phyloP scores from a whole-genome alignment of 2,797 vertebrate species.

The Morelia viridis region DNA sequence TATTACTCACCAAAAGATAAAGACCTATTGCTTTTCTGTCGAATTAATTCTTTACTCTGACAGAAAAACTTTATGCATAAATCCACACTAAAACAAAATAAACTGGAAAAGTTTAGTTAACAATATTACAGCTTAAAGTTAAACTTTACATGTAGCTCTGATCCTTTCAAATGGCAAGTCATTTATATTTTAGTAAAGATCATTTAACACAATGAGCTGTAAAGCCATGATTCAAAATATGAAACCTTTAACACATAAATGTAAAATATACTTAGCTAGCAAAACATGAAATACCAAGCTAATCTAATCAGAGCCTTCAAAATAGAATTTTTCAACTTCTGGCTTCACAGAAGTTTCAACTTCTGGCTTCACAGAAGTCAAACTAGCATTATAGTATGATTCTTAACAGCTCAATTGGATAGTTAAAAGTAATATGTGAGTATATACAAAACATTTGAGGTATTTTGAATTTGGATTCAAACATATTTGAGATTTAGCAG shows the following conservation, averaged over 20 bases:
- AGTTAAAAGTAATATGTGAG: constrained; percentile 26
- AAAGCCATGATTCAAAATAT: not conserved
- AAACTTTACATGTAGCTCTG: not conserved
- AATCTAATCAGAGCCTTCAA: not conserved
- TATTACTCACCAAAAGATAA: not conserved
- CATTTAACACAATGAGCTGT: constrained; percentile 6
- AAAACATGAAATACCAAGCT: not conserved
- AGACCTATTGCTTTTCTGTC: not conserved
- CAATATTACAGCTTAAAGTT: not conserved
- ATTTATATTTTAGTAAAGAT: not conserved
- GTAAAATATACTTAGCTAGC: not conserved
- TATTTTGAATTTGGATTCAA: not conserved
- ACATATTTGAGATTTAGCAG: not conserved
- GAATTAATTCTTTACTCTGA: constrained; percentile 6
- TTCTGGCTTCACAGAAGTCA: not conserved
- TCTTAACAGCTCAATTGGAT: not conserved
- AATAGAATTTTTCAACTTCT: not conserved
- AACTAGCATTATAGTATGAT: not conserved
- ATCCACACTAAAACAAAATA: constrained; percentile 21
- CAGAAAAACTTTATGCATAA: constrained; percentile 4
- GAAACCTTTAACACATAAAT: not conserved
- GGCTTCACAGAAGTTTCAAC: not conserved
- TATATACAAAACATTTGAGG: constrained; percentile 16
- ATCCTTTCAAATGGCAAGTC: not conserved
- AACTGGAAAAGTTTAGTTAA: constrained; percentile 7